A percentile compares a stretch with the other conserved stretches of the same genome.
Conservation (phyloP, 2,888 invertebrate species). For the Gnatocerus cornutus region DNA sequence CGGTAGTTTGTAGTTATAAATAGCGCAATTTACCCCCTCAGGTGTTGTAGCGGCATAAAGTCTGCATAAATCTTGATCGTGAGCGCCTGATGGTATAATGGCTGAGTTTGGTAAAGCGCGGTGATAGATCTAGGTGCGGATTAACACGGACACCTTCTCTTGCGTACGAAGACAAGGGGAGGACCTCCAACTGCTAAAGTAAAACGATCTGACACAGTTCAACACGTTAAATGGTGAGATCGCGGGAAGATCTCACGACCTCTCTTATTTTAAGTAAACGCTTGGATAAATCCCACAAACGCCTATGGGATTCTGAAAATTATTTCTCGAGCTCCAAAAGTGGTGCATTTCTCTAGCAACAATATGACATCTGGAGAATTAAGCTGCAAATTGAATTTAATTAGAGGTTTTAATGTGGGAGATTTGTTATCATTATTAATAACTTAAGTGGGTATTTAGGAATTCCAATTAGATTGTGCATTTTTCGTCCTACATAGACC, state of each 20-base stretch:
- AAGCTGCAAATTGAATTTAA: too few species aligned
- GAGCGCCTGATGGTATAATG: conserved; percentile 5
- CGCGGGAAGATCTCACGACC: conserved; percentile 43
- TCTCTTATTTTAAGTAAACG: conserved; percentile 17
- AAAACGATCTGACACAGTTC: conserved; percentile 26
- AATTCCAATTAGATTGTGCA: too few species aligned
- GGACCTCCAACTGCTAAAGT: conserved; percentile 35
- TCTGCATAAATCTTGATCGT: conserved; percentile 24
- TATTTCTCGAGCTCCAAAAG: background rate
- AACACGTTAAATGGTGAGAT: conserved; percentile 34
- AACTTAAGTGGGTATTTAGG: too few species aligned
- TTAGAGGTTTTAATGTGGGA: too few species aligned
- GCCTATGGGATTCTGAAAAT: background rate
- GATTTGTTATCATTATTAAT: too few species aligned
- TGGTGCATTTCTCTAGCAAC: too few species aligned
- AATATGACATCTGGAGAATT: too few species aligned
- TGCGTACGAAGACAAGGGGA: conserved; percentile 9
- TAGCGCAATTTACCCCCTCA: conserved; percentile 19
- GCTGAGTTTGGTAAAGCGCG: conserved; percentile 16
- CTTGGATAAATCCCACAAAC: background rate
- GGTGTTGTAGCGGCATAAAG: conserved; percentile 1
- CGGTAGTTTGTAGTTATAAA: conserved; percentile 25
- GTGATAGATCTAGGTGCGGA: conserved; percentile 10
- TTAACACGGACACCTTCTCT: conserved; percentile 6
- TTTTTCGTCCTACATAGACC: too few species aligned